Evolutionary conservation across 2,888 invertebrate species (phyloP).

Genomic region (Andrena marginata): DNA sequence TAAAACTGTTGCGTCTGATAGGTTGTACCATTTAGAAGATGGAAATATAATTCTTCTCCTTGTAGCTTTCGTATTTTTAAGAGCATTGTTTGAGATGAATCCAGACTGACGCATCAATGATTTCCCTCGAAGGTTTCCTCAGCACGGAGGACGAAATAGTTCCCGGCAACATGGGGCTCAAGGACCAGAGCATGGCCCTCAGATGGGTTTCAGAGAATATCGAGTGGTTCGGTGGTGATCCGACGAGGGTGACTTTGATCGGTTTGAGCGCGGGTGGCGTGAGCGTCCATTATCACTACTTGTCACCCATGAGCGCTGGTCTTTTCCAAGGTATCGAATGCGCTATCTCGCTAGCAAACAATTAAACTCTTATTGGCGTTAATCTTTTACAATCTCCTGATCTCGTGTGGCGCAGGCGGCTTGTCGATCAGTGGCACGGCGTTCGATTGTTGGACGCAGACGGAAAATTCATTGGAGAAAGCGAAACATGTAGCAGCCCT

Average conservation of each 20-base stretch:
- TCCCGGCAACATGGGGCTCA: constrained; percentile 91
- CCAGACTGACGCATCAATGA: too few relatives aligned
- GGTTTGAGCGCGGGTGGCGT: constrained; percentile 92
- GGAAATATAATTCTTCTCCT: too few relatives aligned
- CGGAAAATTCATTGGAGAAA: constrained; percentile 85
- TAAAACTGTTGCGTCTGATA: too few relatives aligned
- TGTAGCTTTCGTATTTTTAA: too few relatives aligned
- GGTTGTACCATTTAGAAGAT: too few relatives aligned
- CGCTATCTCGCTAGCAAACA: not conserved
- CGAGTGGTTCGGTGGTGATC: constrained; percentile 90
- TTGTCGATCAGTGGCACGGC: constrained; percentile 91
- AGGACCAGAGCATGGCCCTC: constrained; percentile 90
- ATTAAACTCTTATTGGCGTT: not conserved
- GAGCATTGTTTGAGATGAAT: too few relatives aligned
- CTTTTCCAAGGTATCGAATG: constrained; percentile 68
- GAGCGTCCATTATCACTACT: constrained; percentile 90
- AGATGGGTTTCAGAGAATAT: constrained; percentile 91
- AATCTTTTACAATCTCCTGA: not conserved
- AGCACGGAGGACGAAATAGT: constrained; percentile 90
- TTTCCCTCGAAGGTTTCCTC: constrained; percentile 87
- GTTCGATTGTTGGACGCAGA: constrained; percentile 86
- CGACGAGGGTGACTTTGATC: constrained; percentile 88
- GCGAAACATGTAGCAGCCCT: constrained; percentile 87
- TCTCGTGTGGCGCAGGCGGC: constrained; percentile 83
- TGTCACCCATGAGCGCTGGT: constrained; percentile 87